Percentiles rank a stretch among this genome's conserved stretches.
Evolutionary conservation across 2,797 vertebrate species (phyloP).

Genomic region (Channa striata): DNA sequence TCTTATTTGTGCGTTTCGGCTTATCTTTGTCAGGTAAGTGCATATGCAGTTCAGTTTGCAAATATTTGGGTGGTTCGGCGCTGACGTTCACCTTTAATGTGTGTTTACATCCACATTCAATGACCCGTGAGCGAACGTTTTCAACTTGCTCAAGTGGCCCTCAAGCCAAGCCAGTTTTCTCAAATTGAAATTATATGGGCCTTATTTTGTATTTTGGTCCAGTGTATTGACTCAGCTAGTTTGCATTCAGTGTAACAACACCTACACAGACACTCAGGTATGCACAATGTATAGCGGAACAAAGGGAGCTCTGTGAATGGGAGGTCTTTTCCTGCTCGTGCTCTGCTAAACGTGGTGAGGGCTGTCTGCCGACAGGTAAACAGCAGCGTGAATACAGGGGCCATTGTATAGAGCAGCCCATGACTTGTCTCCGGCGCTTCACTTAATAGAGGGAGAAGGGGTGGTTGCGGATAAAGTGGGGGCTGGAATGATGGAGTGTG

Average conservation of each 20-base stretch:
- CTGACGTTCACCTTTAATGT: constrained; percentile 23
- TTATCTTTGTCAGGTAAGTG: constrained; percentile 9
- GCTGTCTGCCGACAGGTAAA: constrained; percentile 59
- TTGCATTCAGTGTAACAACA: constrained; percentile 21
- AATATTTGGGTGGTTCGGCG: constrained; percentile 13
- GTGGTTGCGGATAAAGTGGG: constrained; percentile 37
- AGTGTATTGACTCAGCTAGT: constrained; percentile 15
- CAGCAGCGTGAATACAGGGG: constrained; percentile 49
- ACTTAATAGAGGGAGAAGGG: constrained; percentile 59
- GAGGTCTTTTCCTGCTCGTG: constrained; percentile 32
- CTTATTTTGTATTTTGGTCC: neutral
- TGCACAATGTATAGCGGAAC: constrained; percentile 46
- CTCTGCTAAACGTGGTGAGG: constrained; percentile 43
- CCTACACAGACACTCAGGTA: constrained; percentile 24
- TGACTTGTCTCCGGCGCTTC: constrained; percentile 57
- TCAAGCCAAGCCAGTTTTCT: too few relatives aligned
- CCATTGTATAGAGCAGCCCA: constrained; percentile 61
- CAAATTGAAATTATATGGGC: too few relatives aligned
- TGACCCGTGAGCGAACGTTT: constrained; percentile 1
- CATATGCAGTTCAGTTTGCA: constrained; percentile 1
- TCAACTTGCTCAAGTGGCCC: neutral
- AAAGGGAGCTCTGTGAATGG: constrained; percentile 51
- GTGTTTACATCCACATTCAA: constrained; percentile 11
- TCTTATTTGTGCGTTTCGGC: constrained; percentile 27
- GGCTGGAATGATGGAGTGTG: constrained; percentile 61